Evolutionary conservation across 1,140 invertebrate species (phyloP).

Genomic region (Melanaphis sacchari): DNA sequence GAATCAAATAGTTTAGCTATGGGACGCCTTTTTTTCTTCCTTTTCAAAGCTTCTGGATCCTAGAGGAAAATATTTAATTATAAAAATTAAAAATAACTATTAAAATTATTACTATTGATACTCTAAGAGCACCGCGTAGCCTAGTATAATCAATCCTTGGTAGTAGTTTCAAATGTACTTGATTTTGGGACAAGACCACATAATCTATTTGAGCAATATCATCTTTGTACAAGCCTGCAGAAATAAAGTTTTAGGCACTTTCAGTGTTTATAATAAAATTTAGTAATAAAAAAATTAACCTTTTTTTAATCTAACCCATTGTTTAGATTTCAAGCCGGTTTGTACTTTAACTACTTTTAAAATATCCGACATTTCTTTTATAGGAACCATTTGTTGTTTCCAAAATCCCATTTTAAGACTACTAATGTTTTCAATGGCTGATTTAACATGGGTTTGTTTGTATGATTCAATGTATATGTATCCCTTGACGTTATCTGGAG

Average conservation of each 20-base stretch:
- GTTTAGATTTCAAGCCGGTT: constrained; percentile 86
- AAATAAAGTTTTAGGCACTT: background rate
- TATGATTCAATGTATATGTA: constrained; percentile 98
- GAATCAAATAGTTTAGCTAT: constrained; percentile 92
- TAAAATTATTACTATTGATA: constrained; percentile 66
- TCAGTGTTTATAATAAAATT: background rate
- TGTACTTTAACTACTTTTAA: constrained; percentile 94
- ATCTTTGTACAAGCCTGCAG: constrained; percentile 86
- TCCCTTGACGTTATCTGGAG: constrained; percentile 96
- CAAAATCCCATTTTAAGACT: constrained; percentile 87
- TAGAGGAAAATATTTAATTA: constrained; percentile 59
- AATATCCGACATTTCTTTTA: constrained; percentile 99
- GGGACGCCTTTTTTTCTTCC: constrained; percentile 88
- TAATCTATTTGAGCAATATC: constrained; percentile 96
- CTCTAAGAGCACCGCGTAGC: constrained; percentile 82
- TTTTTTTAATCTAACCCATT: constrained; percentile 94
- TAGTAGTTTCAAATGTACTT: constrained; percentile 92
- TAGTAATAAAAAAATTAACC: constrained; percentile 62
- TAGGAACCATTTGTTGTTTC: constrained; percentile 98
- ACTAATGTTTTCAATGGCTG: constrained; percentile 92
- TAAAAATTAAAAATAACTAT: constrained; percentile 22
- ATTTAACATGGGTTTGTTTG: constrained; percentile 97
- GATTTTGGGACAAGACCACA: constrained; percentile 91
- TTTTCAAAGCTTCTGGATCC: constrained; percentile 81
- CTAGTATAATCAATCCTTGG: constrained; percentile 96